These are phyloP conservation scores for Poecilia velifera DNA, from an alignment of 2,797 vertebrate species.

Conservation along the genomic window DNA sequence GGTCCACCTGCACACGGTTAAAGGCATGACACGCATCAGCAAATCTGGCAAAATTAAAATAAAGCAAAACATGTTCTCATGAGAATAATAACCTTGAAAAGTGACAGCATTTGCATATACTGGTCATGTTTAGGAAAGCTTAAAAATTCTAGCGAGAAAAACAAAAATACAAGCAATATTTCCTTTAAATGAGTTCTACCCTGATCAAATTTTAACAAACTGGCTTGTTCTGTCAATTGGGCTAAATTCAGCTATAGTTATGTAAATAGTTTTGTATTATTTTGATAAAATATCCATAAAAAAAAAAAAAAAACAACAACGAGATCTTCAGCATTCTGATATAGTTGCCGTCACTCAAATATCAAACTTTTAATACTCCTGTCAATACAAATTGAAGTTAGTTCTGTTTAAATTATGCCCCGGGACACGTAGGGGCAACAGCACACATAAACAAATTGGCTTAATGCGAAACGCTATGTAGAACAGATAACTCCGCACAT, in stretches of 20 bases:
- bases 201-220: not conserved
- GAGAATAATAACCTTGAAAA: not conserved
- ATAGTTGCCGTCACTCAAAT: too few relatives aligned
- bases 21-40: not conserved
- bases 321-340: not conserved
- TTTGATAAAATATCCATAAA: not conserved
- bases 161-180: not conserved
- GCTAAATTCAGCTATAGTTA: not conserved
- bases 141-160: not conserved
- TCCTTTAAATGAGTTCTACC: not conserved
- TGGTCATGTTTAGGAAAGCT: not conserved
- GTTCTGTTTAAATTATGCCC: not conserved
- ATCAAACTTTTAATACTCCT: not conserved
- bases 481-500: not conserved
- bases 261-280: not conserved
- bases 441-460: not conserved
- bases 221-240: not conserved
- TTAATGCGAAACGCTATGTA: not conserved
- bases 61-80: not conserved
- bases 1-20: conserved; percentile 88
- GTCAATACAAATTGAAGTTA: not conserved
- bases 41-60: not conserved
- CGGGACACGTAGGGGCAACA: not conserved
- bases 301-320: not conserved
- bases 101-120: not conserved